These are phyloP conservation scores for Pantala flavescens DNA, from an alignment of 1,140 invertebrate species.

Conservation along the genomic window DNA sequence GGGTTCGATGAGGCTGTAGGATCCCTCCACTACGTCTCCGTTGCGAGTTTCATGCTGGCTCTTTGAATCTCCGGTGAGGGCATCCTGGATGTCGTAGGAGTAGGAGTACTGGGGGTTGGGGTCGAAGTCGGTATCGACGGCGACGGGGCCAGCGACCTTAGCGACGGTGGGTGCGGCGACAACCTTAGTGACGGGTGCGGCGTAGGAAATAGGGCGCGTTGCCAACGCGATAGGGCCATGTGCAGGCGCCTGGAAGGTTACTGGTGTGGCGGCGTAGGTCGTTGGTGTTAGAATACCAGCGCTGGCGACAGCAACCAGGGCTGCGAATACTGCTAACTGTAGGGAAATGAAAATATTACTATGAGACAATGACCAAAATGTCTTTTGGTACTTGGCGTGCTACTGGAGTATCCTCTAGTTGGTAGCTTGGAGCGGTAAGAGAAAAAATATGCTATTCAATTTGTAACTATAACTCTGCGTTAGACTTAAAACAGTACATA, in stretches of 20 bases:
- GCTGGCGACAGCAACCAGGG: slow-evolving; percentile 34
- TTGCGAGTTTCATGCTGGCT: slow-evolving; percentile 40
- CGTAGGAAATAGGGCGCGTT: slow-evolving; percentile 16
- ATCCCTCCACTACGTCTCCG: slow-evolving; percentile 48
- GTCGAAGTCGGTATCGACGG: slow-evolving; percentile 24
- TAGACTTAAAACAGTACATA: no score
- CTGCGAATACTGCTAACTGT: slow-evolving; percentile 37
- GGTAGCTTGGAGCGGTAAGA: no score
- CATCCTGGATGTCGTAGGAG: slow-evolving; percentile 42
- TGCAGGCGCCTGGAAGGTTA: slow-evolving; percentile 12
- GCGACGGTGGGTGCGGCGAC: slow-evolving; percentile 17
- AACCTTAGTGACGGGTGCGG: slow-evolving; percentile 15
- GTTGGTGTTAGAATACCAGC: slow-evolving; percentile 31
- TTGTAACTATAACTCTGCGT: no score
- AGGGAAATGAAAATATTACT: neutral
- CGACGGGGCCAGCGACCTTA: slow-evolving; percentile 21
- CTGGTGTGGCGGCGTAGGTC: slow-evolving; percentile 20
- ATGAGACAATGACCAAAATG: no score
- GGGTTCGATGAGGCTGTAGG: slow-evolving; percentile 44
- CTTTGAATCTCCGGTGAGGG: slow-evolving; percentile 41
- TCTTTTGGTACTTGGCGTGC: no score
- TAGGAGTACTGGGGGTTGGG: slow-evolving; percentile 29
- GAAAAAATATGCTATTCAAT: no score
- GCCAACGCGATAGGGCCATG: no score
- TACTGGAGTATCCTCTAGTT: no score